Conservation (phyloP, 2,113 vertebrate species). For the Lophotis ruficrista region DNA sequence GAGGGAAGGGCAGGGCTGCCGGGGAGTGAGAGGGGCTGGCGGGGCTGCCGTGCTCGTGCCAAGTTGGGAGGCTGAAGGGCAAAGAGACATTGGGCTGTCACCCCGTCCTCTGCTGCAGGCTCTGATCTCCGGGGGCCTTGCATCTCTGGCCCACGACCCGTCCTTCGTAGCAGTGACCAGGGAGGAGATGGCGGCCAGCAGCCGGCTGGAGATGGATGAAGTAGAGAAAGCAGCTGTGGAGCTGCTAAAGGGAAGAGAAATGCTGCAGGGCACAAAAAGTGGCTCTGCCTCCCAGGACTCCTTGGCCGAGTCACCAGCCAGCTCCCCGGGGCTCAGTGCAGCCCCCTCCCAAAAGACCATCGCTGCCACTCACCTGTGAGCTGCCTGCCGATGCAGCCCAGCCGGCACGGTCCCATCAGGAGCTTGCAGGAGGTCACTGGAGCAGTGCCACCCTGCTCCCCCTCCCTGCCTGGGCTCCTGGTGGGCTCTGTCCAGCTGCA, state of each 20-base stretch:
- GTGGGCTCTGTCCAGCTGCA: not conserved
- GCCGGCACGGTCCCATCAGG: not conserved
- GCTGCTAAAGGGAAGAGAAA: conserved; percentile 72
- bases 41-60: not conserved
- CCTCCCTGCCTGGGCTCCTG: not conserved
- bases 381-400: not conserved
- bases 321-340: not conserved
- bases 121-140: conserved; percentile 77
- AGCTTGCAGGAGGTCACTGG: not conserved
- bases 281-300: not conserved
- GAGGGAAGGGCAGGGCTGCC: not conserved
- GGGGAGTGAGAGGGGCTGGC: no score
- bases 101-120: conserved; percentile 70
- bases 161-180: conserved; percentile 76
- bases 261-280: not conserved
- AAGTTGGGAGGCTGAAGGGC: not conserved
- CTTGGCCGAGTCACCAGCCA: not conserved
- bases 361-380: not conserved
- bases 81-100: not conserved
- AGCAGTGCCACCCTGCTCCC: not conserved
- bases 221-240: conserved; percentile 78
- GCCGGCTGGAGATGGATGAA: conserved; percentile 72
- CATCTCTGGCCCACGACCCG: conserved; percentile 74
- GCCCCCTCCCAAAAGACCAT: not conserved
- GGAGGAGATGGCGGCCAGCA: conserved; percentile 80